A percentile compares a stretch with the other conserved stretches of the same genome.
Evolutionary conservation across 2,113 vertebrate species (phyloP).

Genomic region (Notechis scutatus): DNA sequence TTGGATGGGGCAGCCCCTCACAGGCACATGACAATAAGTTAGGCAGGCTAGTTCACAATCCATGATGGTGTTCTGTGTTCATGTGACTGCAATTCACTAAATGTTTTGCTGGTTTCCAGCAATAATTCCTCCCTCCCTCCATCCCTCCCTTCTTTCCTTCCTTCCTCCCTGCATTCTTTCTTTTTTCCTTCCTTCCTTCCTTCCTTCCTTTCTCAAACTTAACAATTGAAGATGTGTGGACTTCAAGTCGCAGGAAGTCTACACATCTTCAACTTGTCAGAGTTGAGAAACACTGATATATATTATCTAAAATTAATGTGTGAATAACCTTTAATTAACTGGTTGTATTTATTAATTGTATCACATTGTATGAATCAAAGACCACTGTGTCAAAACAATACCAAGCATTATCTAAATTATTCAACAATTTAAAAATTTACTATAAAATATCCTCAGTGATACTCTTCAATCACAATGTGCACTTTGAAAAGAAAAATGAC

Average conservation of each 20-base stretch:
- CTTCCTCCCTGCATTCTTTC: accelerated
- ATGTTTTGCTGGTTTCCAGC: too few relatives aligned
- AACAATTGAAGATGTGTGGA: neutral
- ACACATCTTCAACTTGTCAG: neutral
- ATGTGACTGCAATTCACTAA: neutral
- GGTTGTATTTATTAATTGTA: too few relatives aligned
- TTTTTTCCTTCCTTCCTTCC: accelerated
- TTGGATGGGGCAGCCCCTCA: neutral
- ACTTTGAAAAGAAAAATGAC: neutral
- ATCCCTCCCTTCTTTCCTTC: too few relatives aligned
- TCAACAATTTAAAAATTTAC: neutral
- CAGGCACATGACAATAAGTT: neutral
- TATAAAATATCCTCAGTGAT: neutral
- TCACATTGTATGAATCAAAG: neutral
- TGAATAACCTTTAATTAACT: neutral
- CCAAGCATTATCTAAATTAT: neutral
- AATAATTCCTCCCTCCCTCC: neutral
- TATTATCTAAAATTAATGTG: neutral
- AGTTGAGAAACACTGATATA: neutral
- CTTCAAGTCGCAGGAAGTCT: neutral
- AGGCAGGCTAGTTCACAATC: neutral
- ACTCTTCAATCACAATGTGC: neutral
- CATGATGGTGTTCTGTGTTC: neutral
- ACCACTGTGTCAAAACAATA: neutral
- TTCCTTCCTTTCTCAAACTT: neutral